Evolutionary conservation across 2,888 invertebrate species (phyloP).

Genomic region (Diplazon laetatorius): DNA sequence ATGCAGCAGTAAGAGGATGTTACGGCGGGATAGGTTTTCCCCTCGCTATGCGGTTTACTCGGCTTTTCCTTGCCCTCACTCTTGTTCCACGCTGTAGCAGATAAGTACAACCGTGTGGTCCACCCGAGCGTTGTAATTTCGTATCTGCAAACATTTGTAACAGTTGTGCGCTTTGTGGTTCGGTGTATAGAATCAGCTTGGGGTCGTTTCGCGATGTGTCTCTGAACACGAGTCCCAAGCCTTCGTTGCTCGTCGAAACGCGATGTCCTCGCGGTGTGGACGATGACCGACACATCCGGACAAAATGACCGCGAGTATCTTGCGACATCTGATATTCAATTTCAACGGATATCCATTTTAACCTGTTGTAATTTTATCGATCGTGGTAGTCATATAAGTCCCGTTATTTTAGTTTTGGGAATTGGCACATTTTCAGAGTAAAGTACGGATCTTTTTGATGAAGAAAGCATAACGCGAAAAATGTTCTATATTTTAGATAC

Average conservation of each 20-base stretch:
- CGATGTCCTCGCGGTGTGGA: constrained; percentile 1
- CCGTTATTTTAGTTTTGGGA: too few species aligned
- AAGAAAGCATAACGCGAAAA: too few species aligned
- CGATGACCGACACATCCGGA: constrained; percentile 22
- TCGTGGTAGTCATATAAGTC: constrained; percentile 10
- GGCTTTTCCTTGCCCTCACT: constrained; percentile 7
- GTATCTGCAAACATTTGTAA: constrained; percentile 19
- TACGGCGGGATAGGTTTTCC: constrained; percentile 49
- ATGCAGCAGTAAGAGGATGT: constrained; percentile 53
- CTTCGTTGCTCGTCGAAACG: constrained; percentile 2
- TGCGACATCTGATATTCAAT: constrained; percentile 14
- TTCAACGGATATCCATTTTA: constrained; percentile 26
- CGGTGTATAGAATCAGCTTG: constrained; percentile 8
- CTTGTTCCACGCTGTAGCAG: constrained; percentile 33
- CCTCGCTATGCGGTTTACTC: constrained; percentile 38
- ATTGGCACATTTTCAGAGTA: too few species aligned
- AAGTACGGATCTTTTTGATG: too few species aligned
- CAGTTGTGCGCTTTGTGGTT: constrained; percentile 14
- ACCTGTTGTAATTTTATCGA: constrained; percentile 40
- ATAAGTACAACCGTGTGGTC: constrained; percentile 30
- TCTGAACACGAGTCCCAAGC: constrained; percentile 25
- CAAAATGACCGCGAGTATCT: constrained; percentile 20
- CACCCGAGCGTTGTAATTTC: constrained; percentile 32
- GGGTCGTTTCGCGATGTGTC: constrained; percentile 37
- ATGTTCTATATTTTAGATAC: too few species aligned